Conservation (phyloP, 1,140 invertebrate genomes). For the Branchinecta lynchi region DNA sequence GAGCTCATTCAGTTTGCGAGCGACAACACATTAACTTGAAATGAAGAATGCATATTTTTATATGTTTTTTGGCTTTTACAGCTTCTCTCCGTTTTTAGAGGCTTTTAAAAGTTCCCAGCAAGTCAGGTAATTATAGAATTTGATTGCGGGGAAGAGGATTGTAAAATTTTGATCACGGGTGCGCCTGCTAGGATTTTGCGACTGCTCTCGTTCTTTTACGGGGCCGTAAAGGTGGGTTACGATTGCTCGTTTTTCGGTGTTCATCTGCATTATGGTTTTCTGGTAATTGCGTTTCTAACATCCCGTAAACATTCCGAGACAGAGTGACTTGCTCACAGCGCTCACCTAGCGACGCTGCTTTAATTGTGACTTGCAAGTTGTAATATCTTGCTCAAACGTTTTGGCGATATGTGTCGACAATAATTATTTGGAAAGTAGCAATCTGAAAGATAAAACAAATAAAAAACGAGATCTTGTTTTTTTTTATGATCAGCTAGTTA, state of each 20-base stretch:
- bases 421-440: too few relatives aligned
- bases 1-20: not conserved
- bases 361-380: too few relatives aligned
- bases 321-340: not conserved
- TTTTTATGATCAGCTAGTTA: too few relatives aligned
- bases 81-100: constrained; percentile 7
- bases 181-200: not conserved
- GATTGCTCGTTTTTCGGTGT: not conserved
- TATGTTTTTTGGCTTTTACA: not conserved
- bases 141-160: not conserved
- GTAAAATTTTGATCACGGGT: constrained; percentile 2
- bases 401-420: too few relatives aligned
- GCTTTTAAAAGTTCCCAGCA: not conserved
- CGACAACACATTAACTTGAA: constrained; percentile 2
- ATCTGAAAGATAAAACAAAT: too few relatives aligned
- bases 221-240: not conserved
- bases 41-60: constrained; percentile 12
- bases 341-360: not conserved
- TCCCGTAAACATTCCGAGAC: not conserved
- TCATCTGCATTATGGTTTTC: not conserved
- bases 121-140: constrained; percentile 3
- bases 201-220: not conserved
- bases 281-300: constrained; percentile 7
- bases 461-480: too few relatives aligned
- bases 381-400: too few relatives aligned